phyloP scores from a whole-genome alignment of 2,113 vertebrate species.

The Labeo catla region DNA sequence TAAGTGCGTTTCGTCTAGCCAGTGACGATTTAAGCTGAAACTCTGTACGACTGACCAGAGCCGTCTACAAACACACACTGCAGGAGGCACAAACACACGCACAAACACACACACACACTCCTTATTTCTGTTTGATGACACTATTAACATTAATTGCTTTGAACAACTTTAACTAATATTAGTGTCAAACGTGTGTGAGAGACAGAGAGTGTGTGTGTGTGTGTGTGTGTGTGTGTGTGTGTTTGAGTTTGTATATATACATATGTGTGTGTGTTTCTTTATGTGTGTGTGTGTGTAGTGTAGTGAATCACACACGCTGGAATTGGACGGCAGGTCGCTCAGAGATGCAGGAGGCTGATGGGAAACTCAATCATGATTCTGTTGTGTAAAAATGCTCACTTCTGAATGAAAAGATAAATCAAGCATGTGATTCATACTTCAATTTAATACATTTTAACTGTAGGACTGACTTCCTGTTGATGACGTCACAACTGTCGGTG shows the following conservation, averaged over 20 bases:
- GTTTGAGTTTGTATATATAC: too few relatives aligned
- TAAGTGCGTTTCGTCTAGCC: slow-evolving; percentile 25
- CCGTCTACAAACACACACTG: slow-evolving; percentile 23
- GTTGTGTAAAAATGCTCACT: neutral
- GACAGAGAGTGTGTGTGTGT: too few relatives aligned
- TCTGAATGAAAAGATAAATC: neutral
- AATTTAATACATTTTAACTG: neutral
- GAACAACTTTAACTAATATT: too few relatives aligned
- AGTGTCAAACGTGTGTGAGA: too few relatives aligned
- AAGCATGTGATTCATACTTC: neutral
- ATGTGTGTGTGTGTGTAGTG: too few relatives aligned
- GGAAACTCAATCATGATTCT: neutral
- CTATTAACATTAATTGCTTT: too few relatives aligned
- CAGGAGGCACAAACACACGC: slow-evolving; percentile 14
- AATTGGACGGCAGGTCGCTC: neutral
- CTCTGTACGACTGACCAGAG: neutral
- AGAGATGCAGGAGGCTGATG: neutral
- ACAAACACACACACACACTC: slow-evolving; percentile 36
- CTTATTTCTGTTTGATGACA: too few relatives aligned
- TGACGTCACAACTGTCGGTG: neutral
- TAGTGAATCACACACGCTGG: too few relatives aligned
- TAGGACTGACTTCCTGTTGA: neutral
- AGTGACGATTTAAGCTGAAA: slow-evolving; percentile 10
- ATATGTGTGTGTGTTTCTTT: too few relatives aligned
- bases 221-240: too few relatives aligned